Evolutionary conservation across 2,888 invertebrate genomes (phyloP).

Genomic region (Erebia palarica): DNA sequence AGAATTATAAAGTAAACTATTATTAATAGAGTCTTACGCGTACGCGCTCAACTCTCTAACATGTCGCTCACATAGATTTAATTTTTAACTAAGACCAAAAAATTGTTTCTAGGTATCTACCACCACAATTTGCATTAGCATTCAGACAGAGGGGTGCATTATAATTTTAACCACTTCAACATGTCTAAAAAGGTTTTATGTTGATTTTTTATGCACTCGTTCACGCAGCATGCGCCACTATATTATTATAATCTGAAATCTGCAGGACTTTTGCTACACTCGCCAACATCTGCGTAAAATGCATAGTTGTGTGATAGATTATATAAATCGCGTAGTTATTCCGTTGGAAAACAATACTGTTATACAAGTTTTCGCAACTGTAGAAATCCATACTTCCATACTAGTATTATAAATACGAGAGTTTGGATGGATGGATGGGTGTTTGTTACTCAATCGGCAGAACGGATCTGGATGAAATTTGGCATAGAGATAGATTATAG

Average conservation of each 20-base stretch:
- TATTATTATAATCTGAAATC: neutral
- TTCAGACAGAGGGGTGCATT: slow-evolving; percentile 28
- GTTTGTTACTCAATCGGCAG: too few species aligned
- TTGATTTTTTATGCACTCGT: slow-evolving; percentile 13
- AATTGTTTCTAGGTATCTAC: slow-evolving; percentile 2
- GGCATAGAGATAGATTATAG: too few species aligned
- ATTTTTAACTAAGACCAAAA: neutral
- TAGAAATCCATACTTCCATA: neutral
- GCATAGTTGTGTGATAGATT: neutral
- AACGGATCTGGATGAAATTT: too few species aligned
- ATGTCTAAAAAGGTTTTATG: slow-evolving; percentile 26
- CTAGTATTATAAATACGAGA: too few species aligned
- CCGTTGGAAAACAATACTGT: neutral
- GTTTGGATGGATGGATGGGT: too few species aligned
- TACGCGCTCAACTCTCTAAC: neutral
- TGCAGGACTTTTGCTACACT: neutral
- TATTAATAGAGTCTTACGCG: too few species aligned
- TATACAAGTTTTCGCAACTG: neutral
- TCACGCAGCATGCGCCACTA: slow-evolving; percentile 9
- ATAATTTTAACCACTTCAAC: slow-evolving; percentile 28
- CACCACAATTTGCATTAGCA: slow-evolving; percentile 17
- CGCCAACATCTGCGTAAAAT: neutral
- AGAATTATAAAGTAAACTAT: too few species aligned
- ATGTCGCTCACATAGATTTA: neutral
- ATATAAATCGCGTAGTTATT: neutral